Conservation (phyloP, 2,888 invertebrate species). For the Tachina fera region DNA sequence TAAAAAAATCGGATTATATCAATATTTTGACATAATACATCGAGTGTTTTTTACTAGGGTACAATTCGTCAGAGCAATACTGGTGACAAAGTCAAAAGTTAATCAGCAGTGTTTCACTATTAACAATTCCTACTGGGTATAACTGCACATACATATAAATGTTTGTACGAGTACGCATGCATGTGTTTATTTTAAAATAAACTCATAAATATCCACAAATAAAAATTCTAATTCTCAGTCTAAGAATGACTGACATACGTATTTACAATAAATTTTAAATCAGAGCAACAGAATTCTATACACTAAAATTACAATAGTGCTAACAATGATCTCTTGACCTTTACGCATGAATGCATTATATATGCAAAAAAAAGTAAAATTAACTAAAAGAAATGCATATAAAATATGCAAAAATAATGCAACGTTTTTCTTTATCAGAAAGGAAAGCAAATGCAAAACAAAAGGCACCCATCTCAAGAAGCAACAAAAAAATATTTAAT, state of each 20-base stretch:
- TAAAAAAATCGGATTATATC: too few relatives aligned
- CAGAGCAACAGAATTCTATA: slow-evolving; percentile 54
- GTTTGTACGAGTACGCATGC: background rate
- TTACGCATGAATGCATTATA: slow-evolving; percentile 78
- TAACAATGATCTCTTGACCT: slow-evolving; percentile 80
- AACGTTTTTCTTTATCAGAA: slow-evolving; percentile 15
- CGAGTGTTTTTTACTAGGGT: too few relatives aligned
- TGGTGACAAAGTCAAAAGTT: too few relatives aligned
- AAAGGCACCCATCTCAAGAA: slow-evolving; percentile 40
- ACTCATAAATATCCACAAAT: slow-evolving; percentile 32
- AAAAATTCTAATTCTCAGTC: slow-evolving; percentile 30
- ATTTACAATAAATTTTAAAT: slow-evolving; percentile 53
- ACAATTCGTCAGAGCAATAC: too few relatives aligned
- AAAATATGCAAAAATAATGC: slow-evolving; percentile 52
- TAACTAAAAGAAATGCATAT: slow-evolving; percentile 26
- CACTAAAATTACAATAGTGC: slow-evolving; percentile 56
- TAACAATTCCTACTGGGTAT: too few relatives aligned
- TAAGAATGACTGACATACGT: background rate
- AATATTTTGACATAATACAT: too few relatives aligned
- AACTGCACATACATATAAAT: background rate
- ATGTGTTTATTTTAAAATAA: slow-evolving; percentile 7
- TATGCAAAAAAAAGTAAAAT: slow-evolving; percentile 57
- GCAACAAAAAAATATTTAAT: slow-evolving; percentile 3
- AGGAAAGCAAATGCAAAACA: slow-evolving; percentile 30
- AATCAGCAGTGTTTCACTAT: too few relatives aligned